These are phyloP conservation scores for Pachydiplax longipennis DNA, from an alignment of 2,888 invertebrate genomes.

Conservation along the genomic window DNA sequence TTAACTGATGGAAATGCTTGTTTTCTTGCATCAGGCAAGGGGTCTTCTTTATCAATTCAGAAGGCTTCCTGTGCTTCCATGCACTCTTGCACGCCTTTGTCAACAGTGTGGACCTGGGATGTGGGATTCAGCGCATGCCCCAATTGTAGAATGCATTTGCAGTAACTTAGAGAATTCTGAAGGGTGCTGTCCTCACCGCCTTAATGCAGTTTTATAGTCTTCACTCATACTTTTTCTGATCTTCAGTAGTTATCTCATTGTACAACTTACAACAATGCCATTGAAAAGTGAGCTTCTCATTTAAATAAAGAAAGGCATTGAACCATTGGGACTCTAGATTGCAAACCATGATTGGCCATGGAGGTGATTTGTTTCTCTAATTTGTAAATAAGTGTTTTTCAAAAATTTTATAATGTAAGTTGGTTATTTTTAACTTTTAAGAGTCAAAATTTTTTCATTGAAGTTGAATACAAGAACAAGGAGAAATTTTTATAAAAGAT, in stretches of 20 bases:
- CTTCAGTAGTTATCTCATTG: background rate
- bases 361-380: conserved; percentile 17
- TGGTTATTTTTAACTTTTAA: background rate
- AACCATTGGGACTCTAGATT: background rate
- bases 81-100: conserved; percentile 86
- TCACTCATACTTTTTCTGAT: background rate
- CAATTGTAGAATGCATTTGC: conserved; percentile 77
- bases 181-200: conserved; percentile 27
- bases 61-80: conserved; percentile 85
- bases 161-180: conserved; percentile 40
- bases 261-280: background rate
- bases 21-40: conserved; percentile 68
- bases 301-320: background rate
- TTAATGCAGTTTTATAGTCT: background rate
- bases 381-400: conserved; percentile 8
- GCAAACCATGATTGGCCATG: background rate
- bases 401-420: conserved; percentile 13
- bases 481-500: background rate
- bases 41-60: conserved; percentile 91
- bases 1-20: background rate
- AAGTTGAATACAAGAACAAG: background rate
- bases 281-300: background rate
- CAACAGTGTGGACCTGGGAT: conserved; percentile 90
- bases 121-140: conserved; percentile 93
- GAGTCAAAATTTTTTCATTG: background rate